These are phyloP conservation scores for Chymomyza caudatula DNA, from an alignment of 2,888 invertebrate species.

Conservation along the genomic window DNA sequence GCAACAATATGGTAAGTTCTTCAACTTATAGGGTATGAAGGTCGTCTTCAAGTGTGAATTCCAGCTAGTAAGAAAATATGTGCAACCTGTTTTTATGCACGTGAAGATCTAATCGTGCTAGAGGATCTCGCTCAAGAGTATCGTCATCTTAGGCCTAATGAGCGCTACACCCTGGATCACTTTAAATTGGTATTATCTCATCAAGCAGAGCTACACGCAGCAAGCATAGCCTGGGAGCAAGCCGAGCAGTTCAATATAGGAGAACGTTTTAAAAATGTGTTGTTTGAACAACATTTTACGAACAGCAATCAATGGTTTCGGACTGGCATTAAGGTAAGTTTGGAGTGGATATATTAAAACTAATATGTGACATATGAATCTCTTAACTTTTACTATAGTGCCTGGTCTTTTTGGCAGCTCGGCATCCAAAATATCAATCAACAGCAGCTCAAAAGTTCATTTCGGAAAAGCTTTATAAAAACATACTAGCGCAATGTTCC, in stretches of 20 bases:
- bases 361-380: too few species aligned
- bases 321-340: slow-evolving; percentile 61
- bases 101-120: slow-evolving; percentile 65
- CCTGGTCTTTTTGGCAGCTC: slow-evolving; percentile 59
- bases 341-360: background rate
- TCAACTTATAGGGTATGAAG: background rate
- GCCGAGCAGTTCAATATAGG: slow-evolving; percentile 56
- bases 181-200: slow-evolving; percentile 56
- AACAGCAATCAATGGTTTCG: slow-evolving; percentile 64
- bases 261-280: slow-evolving; percentile 40
- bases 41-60: background rate
- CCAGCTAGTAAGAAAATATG: slow-evolving; percentile 55
- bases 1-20: slow-evolving; percentile 61
- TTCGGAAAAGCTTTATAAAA: slow-evolving; percentile 43
- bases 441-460: slow-evolving; percentile 51
- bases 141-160: slow-evolving; percentile 42
- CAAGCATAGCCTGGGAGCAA: slow-evolving; percentile 71
- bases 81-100: slow-evolving; percentile 60
- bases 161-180: slow-evolving; percentile 45
- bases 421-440: slow-evolving; percentile 64
- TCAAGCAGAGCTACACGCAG: slow-evolving; percentile 64
- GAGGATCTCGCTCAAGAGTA: slow-evolving; percentile 61
- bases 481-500: background rate
- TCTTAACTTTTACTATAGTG: too few species aligned
- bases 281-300: slow-evolving; percentile 55